Base-by-base conservation (phyloP, 53 echinoderm and acorn worm genomes). In the Luidia sarsii region DNA sequence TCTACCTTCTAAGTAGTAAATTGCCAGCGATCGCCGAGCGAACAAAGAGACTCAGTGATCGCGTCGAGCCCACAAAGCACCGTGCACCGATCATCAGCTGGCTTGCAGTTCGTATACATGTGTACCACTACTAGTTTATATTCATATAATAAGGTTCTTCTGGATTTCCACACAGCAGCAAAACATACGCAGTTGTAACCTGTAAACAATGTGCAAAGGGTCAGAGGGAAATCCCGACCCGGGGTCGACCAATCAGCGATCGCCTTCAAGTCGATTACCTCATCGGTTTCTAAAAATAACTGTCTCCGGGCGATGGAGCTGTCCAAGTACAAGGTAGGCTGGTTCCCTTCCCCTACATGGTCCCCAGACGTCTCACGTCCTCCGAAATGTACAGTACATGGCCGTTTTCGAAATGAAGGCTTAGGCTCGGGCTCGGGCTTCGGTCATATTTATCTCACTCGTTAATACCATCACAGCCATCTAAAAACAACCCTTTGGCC, bases 151-250 rank as follows among this genome's bases (percentile, higher is more conserved):
- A 61, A 60, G 2, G 60, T 77, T 31, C 60, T 45, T 41, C 18
- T 61, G 46, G 31, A n/a, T n/a, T n/a, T n/a, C n/a, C n/a, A n/a
- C 28, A 32, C 41, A 39, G 2, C 1, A 22, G n/a, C 45, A 38
- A 25, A 41, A 45, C 10, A 39, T 14, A 46, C 46, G 8, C 8
- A 54, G 39, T 39, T 54, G 28, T 56, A 77, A 45, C 1, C 45
- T 77, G 61, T 77, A 59, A 77, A 77, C 77, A 71, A 35, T 50
- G 60, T 65, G 38, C 0, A 21, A 37, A 11, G 32, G 77, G 77
- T 77, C 77, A 77, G 60, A 77, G 77, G 77, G 77, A 54, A 69
- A 77, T 45, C 48, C 77, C 77, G 34, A 32, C 39, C 5, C 29
- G 32, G 27, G 2, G 10, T 57, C 28, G 61, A 61, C 77, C 77